These are phyloP conservation scores for Salticus scenicus DNA, from an alignment of 2,888 invertebrate species.

Conservation along the genomic window DNA sequence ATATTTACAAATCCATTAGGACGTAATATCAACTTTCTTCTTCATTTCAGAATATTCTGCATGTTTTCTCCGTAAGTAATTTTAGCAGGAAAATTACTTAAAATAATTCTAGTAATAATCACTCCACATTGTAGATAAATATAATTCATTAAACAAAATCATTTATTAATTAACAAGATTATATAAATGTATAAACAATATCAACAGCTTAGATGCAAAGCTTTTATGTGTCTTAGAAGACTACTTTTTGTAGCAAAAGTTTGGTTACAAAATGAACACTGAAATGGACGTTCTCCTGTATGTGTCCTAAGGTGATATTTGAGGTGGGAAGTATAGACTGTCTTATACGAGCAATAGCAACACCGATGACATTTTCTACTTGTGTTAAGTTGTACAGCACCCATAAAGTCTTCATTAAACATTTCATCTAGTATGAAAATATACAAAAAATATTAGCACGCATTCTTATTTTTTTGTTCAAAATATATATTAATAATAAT, in stretches of 20 bases:
- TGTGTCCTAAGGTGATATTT: neutral
- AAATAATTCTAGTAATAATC: neutral
- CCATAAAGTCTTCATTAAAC: too few relatives aligned
- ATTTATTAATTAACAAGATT: neutral
- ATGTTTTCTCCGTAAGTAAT: neutral
- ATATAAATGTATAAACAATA: neutral
- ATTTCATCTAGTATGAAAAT: too few relatives aligned
- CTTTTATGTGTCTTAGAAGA: neutral
- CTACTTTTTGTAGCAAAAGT: neutral
- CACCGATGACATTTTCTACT: neutral
- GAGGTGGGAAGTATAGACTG: neutral
- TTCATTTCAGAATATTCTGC: too few relatives aligned
- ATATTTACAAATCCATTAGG: too few relatives aligned
- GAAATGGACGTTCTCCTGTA: neutral
- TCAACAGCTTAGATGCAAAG: too few relatives aligned
- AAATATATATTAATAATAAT: too few relatives aligned
- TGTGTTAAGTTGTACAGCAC: too few relatives aligned
- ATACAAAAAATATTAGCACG: too few relatives aligned
- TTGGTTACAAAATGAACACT: neutral
- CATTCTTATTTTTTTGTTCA: too few relatives aligned
- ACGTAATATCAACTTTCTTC: too few relatives aligned
- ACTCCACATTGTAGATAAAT: neutral
- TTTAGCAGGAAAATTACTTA: neutral
- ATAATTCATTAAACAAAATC: neutral
- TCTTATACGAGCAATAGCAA: neutral